Conservation (phyloP, 2,113 vertebrate species). For the Calidris pugnax region DNA sequence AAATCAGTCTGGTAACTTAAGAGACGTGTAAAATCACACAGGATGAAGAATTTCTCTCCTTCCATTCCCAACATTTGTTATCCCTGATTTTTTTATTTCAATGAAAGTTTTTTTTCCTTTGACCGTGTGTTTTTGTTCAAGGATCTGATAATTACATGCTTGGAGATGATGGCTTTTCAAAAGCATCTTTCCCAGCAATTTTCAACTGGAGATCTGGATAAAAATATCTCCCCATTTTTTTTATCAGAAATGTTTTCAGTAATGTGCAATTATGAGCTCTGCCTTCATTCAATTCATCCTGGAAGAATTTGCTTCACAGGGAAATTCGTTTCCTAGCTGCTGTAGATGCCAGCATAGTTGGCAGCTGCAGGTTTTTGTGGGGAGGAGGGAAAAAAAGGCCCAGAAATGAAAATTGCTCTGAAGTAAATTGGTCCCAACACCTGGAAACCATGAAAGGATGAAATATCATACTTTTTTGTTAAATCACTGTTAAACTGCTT, state of each 20-base stretch:
- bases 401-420: conserved; percentile 17
- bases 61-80: conserved; percentile 6
- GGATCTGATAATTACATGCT: conserved; percentile 78
- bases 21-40: conserved; percentile 12
- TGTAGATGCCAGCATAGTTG: conserved; percentile 43
- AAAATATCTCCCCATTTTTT: conserved; percentile 76
- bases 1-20: conserved; percentile 19
- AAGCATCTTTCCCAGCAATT: conserved; percentile 79
- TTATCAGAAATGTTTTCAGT: conserved; percentile 68
- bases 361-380: conserved; percentile 37
- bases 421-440: conserved; percentile 41
- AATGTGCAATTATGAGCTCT: conserved; percentile 75
- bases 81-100: conserved; percentile 18
- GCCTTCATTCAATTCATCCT: conserved; percentile 72
- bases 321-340: conserved; percentile 63
- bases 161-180: conserved; percentile 76
- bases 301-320: conserved; percentile 70
- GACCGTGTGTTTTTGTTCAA: conserved; percentile 66
- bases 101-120: conserved; percentile 7
- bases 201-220: conserved; percentile 76
- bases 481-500: conserved; percentile 53
- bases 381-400: background rate
- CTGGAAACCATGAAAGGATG: conserved; percentile 39
- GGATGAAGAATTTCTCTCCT: conserved; percentile 1
- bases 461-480: conserved; percentile 4